Evolutionary conservation across 2,888 invertebrate species (phyloP).

Genomic region (Pollenia angustigena): DNA sequence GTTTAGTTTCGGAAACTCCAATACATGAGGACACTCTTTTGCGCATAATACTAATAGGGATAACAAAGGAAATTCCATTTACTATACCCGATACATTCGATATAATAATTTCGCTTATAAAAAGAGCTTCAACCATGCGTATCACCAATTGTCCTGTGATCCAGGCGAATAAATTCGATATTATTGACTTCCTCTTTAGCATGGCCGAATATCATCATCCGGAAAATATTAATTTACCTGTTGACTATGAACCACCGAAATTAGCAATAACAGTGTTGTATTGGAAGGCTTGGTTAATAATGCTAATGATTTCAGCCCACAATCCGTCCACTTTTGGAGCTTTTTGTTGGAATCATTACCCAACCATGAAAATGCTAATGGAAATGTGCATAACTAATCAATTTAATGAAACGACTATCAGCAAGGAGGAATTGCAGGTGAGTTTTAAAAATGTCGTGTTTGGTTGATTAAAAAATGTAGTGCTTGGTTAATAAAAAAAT

Average conservation of each 20-base stretch:
- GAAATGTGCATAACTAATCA: conserved; percentile 98
- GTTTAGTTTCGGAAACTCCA: conserved; percentile 95
- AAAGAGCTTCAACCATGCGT: conserved; percentile 92
- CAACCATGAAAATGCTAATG: conserved; percentile 94
- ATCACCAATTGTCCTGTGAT: conserved; percentile 89
- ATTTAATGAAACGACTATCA: conserved; percentile 86
- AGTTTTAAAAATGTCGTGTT: background rate
- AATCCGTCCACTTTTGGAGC: conserved; percentile 95
- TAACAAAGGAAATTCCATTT: conserved; percentile 90
- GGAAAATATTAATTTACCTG: conserved; percentile 94
- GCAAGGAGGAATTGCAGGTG: conserved; percentile 88
- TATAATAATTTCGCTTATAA: conserved; percentile 92
- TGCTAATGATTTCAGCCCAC: conserved; percentile 95
- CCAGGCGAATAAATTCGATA: conserved; percentile 91
- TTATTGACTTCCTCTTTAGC: conserved; percentile 95
- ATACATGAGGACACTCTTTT: conserved; percentile 93
- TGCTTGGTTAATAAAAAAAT: too few relatives aligned
- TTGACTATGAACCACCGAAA: conserved; percentile 92
- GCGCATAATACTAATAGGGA: conserved; percentile 92
- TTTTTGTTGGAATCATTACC: conserved; percentile 94
- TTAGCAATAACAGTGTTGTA: conserved; percentile 96
- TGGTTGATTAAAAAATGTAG: too few relatives aligned
- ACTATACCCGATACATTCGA: conserved; percentile 93
- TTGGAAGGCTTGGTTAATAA: conserved; percentile 97
- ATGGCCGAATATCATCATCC: conserved; percentile 96